These are phyloP conservation scores for Pseudochirops corinnae DNA, from an alignment of 2,797 vertebrate genomes.

Conservation along the genomic window DNA sequence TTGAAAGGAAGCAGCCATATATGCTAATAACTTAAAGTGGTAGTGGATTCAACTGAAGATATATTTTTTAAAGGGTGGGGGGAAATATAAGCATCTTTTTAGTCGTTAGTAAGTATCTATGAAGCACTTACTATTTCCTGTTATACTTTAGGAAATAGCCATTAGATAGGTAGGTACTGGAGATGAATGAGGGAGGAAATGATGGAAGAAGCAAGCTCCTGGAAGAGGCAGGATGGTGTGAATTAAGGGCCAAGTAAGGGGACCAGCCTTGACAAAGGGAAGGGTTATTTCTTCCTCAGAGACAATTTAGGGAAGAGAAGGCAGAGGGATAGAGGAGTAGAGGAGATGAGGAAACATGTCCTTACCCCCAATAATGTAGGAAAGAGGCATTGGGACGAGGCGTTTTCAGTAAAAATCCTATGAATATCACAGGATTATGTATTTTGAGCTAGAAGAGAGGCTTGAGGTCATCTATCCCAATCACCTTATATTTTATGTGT, in stretches of 20 bases:
- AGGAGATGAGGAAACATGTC: not conserved
- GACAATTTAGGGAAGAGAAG: not conserved
- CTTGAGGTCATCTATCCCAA: not conserved
- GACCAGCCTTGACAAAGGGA: not conserved
- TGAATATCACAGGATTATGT: not conserved
- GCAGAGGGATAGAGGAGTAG: not conserved
- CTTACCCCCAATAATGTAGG: not conserved
- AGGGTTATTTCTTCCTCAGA: not conserved
- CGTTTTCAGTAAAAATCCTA: not conserved
- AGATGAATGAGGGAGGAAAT: not conserved
- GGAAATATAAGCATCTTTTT: not conserved
- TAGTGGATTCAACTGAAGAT: not conserved
- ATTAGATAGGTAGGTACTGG: not conserved
- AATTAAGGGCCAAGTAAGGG: not conserved
- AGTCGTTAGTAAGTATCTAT: not conserved
- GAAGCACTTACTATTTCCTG: not conserved
- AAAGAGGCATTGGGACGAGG: too few relatives aligned
- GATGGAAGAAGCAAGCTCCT: too few relatives aligned
- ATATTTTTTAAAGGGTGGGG: not conserved
- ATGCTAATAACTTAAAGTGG: not conserved
- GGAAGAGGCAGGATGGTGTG: not conserved
- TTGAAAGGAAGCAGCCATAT: not conserved
- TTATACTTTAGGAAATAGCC: not conserved
- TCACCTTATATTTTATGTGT: not conserved
- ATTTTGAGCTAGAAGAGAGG: not conserved